Conservation (phyloP, 2,888 invertebrate genomes). For the Agrochola lota region DNA sequence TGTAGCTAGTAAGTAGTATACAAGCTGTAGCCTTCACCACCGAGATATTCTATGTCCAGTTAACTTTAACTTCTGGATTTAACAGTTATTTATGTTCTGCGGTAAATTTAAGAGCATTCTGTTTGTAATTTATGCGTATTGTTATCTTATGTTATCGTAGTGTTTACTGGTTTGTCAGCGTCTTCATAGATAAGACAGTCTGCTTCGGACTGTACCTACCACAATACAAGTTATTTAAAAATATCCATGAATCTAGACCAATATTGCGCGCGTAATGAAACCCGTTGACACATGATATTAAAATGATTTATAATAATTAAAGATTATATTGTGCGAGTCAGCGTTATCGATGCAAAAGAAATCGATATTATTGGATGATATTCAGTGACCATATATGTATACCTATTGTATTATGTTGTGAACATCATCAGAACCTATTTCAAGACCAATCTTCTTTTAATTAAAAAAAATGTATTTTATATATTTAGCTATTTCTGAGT, state of each 20-base stretch:
- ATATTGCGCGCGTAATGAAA: constrained; percentile 7
- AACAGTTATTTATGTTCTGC: constrained; percentile 28
- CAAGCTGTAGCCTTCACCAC: background rate
- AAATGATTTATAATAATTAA: constrained; percentile 23
- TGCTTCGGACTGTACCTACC: constrained; percentile 45
- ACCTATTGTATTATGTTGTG: background rate
- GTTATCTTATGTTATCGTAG: constrained; percentile 75
- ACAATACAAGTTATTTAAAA: constrained; percentile 28
- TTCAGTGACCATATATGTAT: background rate
- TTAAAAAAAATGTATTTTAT: no score
- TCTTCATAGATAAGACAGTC: constrained; percentile 79
- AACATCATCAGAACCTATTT: background rate
- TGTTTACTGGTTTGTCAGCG: constrained; percentile 83
- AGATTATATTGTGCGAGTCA: constrained; percentile 18
- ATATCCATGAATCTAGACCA: constrained; percentile 32
- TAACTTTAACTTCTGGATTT: constrained; percentile 14
- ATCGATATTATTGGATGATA: background rate
- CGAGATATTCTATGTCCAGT: background rate
- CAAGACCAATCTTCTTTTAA: background rate
- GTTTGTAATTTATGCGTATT: constrained; percentile 56
- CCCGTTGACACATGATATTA: background rate
- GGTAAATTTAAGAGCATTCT: constrained; percentile 48
- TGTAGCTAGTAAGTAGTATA: background rate
- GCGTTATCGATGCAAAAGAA: constrained; percentile 7
- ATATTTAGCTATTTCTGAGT: no score